Base-by-base conservation (phyloP, 1,140 invertebrate genomes). In the Himalopsyche phryganea region DNA sequence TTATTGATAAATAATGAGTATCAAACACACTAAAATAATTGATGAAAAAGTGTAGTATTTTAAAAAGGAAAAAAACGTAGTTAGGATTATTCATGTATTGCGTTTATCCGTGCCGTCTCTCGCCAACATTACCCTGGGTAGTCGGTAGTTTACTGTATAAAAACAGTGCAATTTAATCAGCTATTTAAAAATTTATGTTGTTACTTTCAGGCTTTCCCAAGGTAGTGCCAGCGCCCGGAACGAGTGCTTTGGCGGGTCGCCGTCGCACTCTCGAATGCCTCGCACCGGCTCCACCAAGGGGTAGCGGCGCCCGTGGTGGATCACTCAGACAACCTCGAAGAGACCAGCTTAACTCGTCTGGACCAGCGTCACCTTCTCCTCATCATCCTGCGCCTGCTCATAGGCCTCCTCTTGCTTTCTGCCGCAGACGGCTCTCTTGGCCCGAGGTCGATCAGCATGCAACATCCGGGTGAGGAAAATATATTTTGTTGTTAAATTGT, bases 381-480 rank as follows among this genome's bases (percentile, higher is more conserved):
- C 79, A 76, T 33, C 76, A 80, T 35, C 76, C 78, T 19, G 79
- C 81, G 35, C 80, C 76, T 20, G 71, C 74, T 11, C 83, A 86
- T 65, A 79, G 82, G 56, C 81, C 81, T 3, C 79, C 80, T 14
- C 76, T 85, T 68, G 84, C 82, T 19, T 90, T 90, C 69, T 90
- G 87, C 69, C 83, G 86, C 48, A 75, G 87, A 28, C 77, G 87
- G 42, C 78, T 85, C n/a, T 89, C 87, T 2, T 90, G 87, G 88
- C 88, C 87, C 2, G 88, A 90, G 69, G 83, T 90, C n/a, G 87
- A 90, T 68, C 85, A 85, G 66, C 84, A 86, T 51, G 86, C 88
- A 20, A 85, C 86, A 54, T 89, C 87, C 1, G 86, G 87, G 88
- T 89, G 76, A 85, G 83, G 76, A 13, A 52, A 35, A 40, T 40